These are phyloP conservation scores for Lasioglossum zephyrum DNA, from an alignment of 2,888 invertebrate genomes.

Conservation along the genomic window DNA sequence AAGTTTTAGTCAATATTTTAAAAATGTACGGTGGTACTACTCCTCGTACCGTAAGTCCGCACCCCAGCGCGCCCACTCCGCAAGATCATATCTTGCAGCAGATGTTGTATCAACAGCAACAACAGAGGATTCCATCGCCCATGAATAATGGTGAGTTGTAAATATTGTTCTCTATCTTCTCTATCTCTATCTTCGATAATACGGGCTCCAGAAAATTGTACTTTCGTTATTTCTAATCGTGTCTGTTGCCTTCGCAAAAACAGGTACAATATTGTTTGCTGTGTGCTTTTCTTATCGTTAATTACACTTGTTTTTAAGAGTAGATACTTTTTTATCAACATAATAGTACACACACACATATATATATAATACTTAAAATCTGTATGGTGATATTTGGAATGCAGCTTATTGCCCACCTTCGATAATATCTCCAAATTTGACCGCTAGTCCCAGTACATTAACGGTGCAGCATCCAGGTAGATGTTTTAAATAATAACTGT, in stretches of 20 bases:
- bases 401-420: conserved; percentile 88
- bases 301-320: neutral
- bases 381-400: conserved; percentile 84
- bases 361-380: conserved; percentile 17
- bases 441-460: conserved; percentile 89
- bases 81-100: conserved; percentile 84
- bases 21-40: conserved; percentile 85
- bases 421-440: conserved; percentile 88
- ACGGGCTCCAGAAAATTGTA: neutral
- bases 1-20: conserved; percentile 89
- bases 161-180: neutral
- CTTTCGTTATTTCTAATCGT: neutral
- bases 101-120: conserved; percentile 83
- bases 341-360: neutral
- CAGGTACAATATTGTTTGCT: neutral
- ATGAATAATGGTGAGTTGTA: conserved; percentile 81
- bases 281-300: neutral
- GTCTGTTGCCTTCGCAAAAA: neutral
- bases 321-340: conserved; percentile 11
- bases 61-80: conserved; percentile 83
- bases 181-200: neutral
- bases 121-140: conserved; percentile 84
- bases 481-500: conserved; percentile 39
- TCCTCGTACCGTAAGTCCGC: conserved; percentile 81
- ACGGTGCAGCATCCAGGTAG: conserved; percentile 89